phyloP scores from a whole-genome alignment of 2,888 invertebrate genomes.

The Archips crataeganus region DNA sequence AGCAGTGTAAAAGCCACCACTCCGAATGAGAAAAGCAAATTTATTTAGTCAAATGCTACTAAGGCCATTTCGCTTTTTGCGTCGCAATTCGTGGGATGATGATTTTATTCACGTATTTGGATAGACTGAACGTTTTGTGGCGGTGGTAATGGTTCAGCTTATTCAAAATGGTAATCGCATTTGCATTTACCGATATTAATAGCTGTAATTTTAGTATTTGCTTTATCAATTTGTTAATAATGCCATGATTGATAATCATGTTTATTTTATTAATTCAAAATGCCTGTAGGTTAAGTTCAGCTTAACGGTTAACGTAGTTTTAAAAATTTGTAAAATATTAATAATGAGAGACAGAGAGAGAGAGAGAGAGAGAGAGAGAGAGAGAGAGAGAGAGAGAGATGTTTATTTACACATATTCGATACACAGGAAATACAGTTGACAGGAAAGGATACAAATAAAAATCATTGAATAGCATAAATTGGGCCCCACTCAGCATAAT shows the following conservation, averaged over 20 bases:
- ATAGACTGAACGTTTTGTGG: conserved; percentile 25
- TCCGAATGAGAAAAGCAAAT: conserved; percentile 41
- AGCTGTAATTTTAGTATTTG: neutral
- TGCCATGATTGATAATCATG: neutral
- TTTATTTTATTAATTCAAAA: neutral
- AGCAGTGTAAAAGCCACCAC: conserved; percentile 28
- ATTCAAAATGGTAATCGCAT: conserved; percentile 23
- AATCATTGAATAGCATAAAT: too few species aligned
- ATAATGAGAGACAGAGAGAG: too few species aligned
- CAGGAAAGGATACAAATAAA: too few species aligned
- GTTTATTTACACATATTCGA: too few species aligned
- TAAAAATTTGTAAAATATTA: too few species aligned
- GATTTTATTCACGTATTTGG: conserved; percentile 50
- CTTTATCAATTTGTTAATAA: neutral
- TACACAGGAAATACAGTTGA: too few species aligned
- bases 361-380: too few species aligned
- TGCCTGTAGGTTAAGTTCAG: too few species aligned
- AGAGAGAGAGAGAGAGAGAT: too few species aligned
- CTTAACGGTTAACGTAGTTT: too few species aligned
- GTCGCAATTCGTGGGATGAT: conserved; percentile 47
- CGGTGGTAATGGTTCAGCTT: conserved; percentile 17
- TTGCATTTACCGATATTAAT: conserved; percentile 18
- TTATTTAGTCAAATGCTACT: conserved; percentile 52
- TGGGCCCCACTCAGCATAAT: too few species aligned
- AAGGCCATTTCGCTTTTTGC: conserved; percentile 52